A percentile compares a stretch with the other conserved stretches of the same genome.
These are phyloP conservation scores for Hylaeus volcanicus DNA, from an alignment of 1,140 invertebrate genomes.

Conservation along the genomic window DNA sequence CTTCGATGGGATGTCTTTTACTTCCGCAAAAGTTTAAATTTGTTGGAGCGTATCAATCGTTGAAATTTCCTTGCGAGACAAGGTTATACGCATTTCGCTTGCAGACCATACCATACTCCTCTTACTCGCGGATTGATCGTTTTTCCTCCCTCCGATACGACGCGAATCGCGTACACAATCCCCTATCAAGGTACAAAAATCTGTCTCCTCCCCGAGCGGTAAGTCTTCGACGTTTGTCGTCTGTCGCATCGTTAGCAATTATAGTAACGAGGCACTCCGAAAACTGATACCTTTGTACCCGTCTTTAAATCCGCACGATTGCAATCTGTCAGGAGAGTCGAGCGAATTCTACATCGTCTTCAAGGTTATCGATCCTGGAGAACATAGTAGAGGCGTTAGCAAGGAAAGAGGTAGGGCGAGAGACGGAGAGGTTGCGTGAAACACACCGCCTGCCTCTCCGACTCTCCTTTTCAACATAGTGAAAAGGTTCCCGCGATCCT, in stretches of 20 bases:
- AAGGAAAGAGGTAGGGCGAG: background rate
- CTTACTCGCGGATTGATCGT: no score
- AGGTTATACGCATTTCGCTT: no score
- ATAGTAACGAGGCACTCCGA: background rate
- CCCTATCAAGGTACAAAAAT: background rate
- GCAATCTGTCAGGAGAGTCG: constrained; percentile 35
- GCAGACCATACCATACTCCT: no score
- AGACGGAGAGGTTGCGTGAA: constrained; percentile 12
- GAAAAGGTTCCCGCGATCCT: constrained; percentile 24
- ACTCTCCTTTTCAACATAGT: constrained; percentile 15
- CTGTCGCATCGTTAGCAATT: background rate
- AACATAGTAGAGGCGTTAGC: constrained; percentile 3
- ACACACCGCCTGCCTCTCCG: constrained; percentile 25
- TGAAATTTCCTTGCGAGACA: no score
- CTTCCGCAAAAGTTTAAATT: no score
- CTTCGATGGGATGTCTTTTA: no score
- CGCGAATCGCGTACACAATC: no score
- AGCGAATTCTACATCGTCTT: constrained; percentile 41
- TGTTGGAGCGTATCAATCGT: no score
- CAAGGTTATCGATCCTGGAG: constrained; percentile 64
- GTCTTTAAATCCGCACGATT: background rate
- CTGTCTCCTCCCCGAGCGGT: background rate
- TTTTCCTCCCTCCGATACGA: no score
- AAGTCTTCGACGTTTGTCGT: background rate
- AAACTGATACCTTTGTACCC: background rate